A percentile compares a stretch with the other conserved stretches of the same genome.
Conservation (phyloP, 2,888 invertebrate species). For the Fragum fragum region DNA sequence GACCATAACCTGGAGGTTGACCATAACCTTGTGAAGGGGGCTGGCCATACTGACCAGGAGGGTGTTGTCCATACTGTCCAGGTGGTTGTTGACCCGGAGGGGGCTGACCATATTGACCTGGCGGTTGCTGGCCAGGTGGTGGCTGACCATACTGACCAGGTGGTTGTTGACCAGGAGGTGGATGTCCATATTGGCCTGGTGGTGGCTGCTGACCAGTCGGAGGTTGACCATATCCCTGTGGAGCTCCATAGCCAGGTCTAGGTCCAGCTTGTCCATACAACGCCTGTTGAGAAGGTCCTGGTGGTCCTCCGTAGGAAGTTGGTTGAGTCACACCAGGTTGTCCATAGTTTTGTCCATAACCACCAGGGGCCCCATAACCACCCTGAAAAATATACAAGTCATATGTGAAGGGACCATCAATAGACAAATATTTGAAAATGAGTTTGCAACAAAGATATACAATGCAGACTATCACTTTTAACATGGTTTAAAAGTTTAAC, state of each 20-base stretch:
- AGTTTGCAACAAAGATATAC: no score
- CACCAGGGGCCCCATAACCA: neutral
- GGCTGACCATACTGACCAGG: slow-evolving; percentile 38
- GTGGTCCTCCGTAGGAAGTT: slow-evolving; percentile 49
- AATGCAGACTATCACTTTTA: no score
- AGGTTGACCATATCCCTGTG: slow-evolving; percentile 56
- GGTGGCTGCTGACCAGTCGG: slow-evolving; percentile 35
- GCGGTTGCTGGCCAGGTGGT: slow-evolving; percentile 26
- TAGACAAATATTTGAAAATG: no score
- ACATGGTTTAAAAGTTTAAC: no score
- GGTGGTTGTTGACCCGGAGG: slow-evolving; percentile 51
- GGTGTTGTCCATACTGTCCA: slow-evolving; percentile 46
- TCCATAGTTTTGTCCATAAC: slow-evolving; percentile 24
- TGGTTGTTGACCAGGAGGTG: slow-evolving; percentile 49
- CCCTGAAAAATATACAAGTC: neutral
- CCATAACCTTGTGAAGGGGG: slow-evolving; percentile 47
- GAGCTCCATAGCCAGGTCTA: slow-evolving; percentile 69
- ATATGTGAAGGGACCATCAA: no score
- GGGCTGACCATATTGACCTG: slow-evolving; percentile 47
- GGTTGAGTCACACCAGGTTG: slow-evolving; percentile 28
- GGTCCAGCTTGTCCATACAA: slow-evolving; percentile 33
- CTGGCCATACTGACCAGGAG: slow-evolving; percentile 4
- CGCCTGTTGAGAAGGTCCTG: slow-evolving; percentile 26
- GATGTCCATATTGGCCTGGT: slow-evolving; percentile 49
- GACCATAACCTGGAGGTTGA: slow-evolving; percentile 58